These are phyloP conservation scores for Drosophila asahinai DNA, from an alignment of 1,140 invertebrate genomes.

Conservation along the genomic window DNA sequence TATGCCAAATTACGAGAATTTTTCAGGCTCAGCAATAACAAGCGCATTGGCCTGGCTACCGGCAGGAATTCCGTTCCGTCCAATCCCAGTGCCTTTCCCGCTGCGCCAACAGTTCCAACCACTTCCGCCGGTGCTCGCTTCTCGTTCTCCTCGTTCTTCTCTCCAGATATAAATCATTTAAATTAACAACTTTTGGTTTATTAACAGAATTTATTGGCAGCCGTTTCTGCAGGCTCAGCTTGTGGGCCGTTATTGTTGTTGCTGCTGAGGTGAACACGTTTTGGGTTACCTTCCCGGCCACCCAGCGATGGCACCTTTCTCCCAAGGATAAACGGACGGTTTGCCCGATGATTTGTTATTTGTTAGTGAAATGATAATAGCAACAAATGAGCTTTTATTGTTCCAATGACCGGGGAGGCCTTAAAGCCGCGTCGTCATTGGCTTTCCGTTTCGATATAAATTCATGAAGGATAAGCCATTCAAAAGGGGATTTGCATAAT, in stretches of 20 bases:
- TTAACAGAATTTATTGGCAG: conserved; percentile 85
- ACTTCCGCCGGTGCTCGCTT: conserved; percentile 15
- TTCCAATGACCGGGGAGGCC: conserved; percentile 59
- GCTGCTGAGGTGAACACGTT: conserved; percentile 64
- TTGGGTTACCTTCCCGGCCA: conserved; percentile 21
- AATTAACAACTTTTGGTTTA: conserved; percentile 85
- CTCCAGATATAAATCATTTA: conserved; percentile 84
- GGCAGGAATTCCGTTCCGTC: conserved; percentile 20
- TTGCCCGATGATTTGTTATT: conserved; percentile 78
- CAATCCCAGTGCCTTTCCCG: not conserved
- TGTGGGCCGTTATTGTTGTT: conserved; percentile 31
- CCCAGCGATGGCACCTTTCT: not conserved
- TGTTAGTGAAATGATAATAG: conserved; percentile 83
- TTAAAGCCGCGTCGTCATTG: conserved; percentile 67
- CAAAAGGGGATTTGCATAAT: conserved; percentile 75
- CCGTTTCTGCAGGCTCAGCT: conserved; percentile 77
- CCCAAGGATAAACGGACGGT: conserved; percentile 33
- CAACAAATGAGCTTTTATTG: conserved; percentile 84
- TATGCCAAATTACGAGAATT: conserved; percentile 82
- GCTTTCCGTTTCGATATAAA: conserved; percentile 77
- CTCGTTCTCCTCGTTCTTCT: conserved; percentile 5
- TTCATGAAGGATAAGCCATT: conserved; percentile 83
- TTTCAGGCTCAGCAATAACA: conserved; percentile 79
- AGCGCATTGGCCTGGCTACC: conserved; percentile 33
- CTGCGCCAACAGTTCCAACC: conserved; percentile 2